phyloP scores from a whole-genome alignment of 2,888 invertebrate species.

The Halictus ligatus region DNA sequence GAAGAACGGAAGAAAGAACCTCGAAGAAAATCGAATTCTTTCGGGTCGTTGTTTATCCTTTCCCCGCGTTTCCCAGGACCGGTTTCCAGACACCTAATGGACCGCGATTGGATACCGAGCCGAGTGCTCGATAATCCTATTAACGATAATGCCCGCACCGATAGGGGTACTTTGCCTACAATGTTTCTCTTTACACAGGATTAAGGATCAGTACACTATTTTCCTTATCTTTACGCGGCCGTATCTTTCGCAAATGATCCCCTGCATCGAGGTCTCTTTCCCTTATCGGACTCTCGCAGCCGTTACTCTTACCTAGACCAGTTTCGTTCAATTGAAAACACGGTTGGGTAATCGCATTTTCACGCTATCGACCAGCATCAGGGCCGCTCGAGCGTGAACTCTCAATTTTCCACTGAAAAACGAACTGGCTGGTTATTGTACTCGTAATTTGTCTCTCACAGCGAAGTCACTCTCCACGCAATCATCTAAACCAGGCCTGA shows the following conservation, averaged over 20 bases:
- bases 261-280: background rate
- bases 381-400: background rate
- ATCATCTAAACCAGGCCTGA: background rate
- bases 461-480: background rate
- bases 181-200: slow-evolving; percentile 16
- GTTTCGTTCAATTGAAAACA: background rate
- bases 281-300: background rate
- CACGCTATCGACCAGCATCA: background rate
- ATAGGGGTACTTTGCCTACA: background rate
- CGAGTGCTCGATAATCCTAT: slow-evolving; percentile 4
- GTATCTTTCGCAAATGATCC: background rate
- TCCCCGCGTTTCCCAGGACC: slow-evolving; percentile 15
- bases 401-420: background rate
- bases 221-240: slow-evolving; percentile 14
- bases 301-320: background rate
- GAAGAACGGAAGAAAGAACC: slow-evolving; percentile 31
- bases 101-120: slow-evolving; percentile 4
- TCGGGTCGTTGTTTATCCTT: slow-evolving; percentile 10
- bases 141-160: slow-evolving; percentile 11
- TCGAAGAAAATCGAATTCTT: slow-evolving; percentile 21
- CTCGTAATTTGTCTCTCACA: background rate
- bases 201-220: slow-evolving; percentile 12
- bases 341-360: background rate
- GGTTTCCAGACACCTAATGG: slow-evolving; percentile 23
- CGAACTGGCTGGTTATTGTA: background rate